phyloP scores from a whole-genome alignment of 2,113 vertebrate species.

The Tenebrosternarchus preto region DNA sequence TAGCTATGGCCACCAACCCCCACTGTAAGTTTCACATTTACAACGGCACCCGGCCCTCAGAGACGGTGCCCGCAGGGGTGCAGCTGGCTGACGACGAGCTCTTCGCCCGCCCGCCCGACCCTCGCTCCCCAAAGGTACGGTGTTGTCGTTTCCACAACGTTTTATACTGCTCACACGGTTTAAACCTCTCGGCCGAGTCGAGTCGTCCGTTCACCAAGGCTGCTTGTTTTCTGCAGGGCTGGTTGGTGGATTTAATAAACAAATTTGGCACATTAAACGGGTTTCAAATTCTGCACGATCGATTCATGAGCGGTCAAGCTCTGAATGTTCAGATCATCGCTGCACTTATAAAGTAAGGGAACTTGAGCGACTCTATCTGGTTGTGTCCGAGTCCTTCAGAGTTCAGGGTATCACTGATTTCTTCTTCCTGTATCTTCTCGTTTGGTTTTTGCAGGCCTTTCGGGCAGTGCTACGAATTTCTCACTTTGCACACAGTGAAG shows the following conservation, averaged over 20 bases:
- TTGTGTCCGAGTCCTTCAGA: neutral
- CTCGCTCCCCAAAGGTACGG: constrained; percentile 92
- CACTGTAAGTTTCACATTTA: constrained; percentile 99
- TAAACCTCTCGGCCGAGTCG: neutral
- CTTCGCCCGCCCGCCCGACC: constrained; percentile 95
- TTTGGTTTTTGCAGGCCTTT: constrained; percentile 82
- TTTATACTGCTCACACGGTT: neutral
- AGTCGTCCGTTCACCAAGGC: constrained; percentile 20
- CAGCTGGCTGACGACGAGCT: constrained; percentile 97
- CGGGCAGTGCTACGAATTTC: constrained; percentile 98
- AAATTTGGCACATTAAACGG: constrained; percentile 99
- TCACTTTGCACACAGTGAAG: constrained; percentile 98
- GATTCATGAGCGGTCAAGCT: constrained; percentile 97
- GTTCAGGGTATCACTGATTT: constrained; percentile 2
- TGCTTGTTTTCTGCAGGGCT: constrained; percentile 79
- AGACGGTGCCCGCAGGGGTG: constrained; percentile 93
- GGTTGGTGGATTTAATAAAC: constrained; percentile 99
- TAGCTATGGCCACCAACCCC: constrained; percentile 99
- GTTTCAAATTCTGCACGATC: constrained; percentile 99
- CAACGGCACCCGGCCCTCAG: constrained; percentile 97
- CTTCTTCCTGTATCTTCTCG: neutral
- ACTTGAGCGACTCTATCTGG: neutral
- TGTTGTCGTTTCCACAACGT: neutral
- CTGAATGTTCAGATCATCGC: constrained; percentile 99
- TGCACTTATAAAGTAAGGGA: constrained; percentile 98